Evolutionary conservation across 2,113 vertebrate species (phyloP), one percentile per base, ranked within the genome.

Genomic region (Oplegnathus fasciatus): DNA sequence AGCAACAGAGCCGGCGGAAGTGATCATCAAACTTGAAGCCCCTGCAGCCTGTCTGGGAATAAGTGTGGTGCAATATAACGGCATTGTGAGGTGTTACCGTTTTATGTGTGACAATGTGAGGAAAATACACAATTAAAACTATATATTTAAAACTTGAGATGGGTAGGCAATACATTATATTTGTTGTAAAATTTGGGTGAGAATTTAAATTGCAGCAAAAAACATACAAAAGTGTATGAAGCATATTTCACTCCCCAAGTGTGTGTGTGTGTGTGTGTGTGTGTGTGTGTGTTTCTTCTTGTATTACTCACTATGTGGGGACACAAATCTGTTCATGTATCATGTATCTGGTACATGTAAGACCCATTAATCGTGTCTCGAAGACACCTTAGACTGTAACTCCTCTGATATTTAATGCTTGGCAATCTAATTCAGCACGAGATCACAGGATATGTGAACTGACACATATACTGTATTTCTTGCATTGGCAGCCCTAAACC

Each of bases 401-500:
- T 37, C 17, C 42, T 44, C 26, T 57, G 46, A 78, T 28, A 48
- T 78, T 61, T 40, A 64, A 22, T 69, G 17, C 66, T 46, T n/a
- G 6, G 48, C 17, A 50, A 20, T 48, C 9, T 30, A 6, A n/a
- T 37, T 14, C 37, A 54, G 28, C n/a, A 26, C 15, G 30, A 46
- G 2, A 54, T 26, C 40, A 48, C 28, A 44, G 22, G 48, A 44
- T 50, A 34, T 37, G 40, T 65, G 6, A 50, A 6, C 1, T 9
- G 26, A 37, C 34, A 44, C 26, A 67, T 17, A 11, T 3, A 37
- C 7, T 83, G 13, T 37, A 32, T 50, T 61, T 60, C 1, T 66
- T 78, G 80, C 55, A 83, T 40, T 85, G n/a, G 9, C 83, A 71
- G 52, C 11, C 1, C 14, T 57, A 9, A 77, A 83, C 89, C 93